Evolutionary conservation across 1,140 invertebrate species (phyloP).

Genomic region (Hermetia illucens): DNA sequence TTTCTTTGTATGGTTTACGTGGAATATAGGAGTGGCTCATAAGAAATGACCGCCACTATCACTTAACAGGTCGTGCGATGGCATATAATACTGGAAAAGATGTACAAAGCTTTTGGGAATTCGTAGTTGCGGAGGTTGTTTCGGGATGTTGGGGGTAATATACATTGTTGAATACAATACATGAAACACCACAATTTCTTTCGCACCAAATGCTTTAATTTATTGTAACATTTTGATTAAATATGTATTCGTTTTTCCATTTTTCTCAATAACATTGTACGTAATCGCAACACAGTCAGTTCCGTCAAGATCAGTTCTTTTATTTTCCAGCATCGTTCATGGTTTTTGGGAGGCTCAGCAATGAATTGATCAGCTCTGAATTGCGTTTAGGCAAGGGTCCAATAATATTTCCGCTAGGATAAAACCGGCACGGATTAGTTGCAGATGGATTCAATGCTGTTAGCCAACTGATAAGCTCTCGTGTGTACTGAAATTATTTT

Average conservation of each 20-base stretch:
- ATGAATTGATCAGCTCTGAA: constrained; percentile 57
- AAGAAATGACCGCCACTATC: too few species aligned
- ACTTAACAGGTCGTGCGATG: too few species aligned
- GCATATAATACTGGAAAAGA: too few species aligned
- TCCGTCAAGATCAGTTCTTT: constrained; percentile 4
- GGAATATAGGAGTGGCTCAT: too few species aligned
- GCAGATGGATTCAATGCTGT: constrained; percentile 12
- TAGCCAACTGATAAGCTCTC: constrained; percentile 23
- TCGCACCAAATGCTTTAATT: not conserved
- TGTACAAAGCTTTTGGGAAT: too few species aligned
- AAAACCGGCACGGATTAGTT: constrained; percentile 15
- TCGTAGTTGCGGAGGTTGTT: too few species aligned
- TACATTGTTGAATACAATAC: too few species aligned
- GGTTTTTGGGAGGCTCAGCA: constrained; percentile 52
- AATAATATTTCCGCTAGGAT: constrained; percentile 2
- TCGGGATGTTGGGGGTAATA: too few species aligned
- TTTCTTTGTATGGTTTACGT: too few species aligned
- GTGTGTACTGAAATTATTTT: constrained; percentile 10
- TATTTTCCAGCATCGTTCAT: constrained; percentile 53
- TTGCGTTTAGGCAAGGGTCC: constrained; percentile 42
- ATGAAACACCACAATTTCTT: too few species aligned
- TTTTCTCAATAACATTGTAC: not conserved
- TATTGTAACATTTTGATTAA: not conserved
- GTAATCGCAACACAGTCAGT: not conserved
- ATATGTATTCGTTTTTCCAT: not conserved